phyloP scores from a whole-genome alignment of 2,797 vertebrate species.

The Loris lydekkerianus region DNA sequence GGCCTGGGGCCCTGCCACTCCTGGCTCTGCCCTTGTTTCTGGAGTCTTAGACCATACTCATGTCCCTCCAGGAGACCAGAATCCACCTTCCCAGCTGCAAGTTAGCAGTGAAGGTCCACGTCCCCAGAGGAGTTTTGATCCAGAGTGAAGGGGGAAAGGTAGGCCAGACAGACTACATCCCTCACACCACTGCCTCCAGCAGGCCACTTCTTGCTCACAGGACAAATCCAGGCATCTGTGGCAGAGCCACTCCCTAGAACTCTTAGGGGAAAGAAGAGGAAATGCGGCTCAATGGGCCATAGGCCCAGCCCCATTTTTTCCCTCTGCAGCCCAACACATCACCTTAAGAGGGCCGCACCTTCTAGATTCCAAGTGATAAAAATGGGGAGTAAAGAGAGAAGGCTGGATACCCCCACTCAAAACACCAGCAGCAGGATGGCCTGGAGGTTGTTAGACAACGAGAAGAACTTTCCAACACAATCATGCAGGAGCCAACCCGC shows the following conservation, averaged over 20 bases:
- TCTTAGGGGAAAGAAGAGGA: neutral
- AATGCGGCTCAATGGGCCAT: neutral
- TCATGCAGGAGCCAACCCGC: neutral
- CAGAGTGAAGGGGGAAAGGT: neutral
- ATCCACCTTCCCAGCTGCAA: neutral
- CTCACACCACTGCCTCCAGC: neutral
- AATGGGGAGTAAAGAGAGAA: neutral
- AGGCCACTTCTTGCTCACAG: neutral
- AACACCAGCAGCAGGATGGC: neutral
- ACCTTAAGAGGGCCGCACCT: neutral
- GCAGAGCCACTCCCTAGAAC: neutral
- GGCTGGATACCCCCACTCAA: neutral
- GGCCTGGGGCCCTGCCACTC: neutral
- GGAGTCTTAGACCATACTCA: neutral
- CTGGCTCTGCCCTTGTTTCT: neutral
- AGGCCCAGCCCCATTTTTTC: neutral
- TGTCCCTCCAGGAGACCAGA: neutral
- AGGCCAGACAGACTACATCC: neutral
- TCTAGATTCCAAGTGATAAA: constrained; percentile 4
- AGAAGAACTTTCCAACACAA: constrained; percentile 11
- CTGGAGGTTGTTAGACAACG: neutral
- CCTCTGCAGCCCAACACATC: neutral
- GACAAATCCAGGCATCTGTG: neutral
- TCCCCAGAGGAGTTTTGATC: neutral
- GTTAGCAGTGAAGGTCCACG: neutral